phyloP scores from a whole-genome alignment of 2,797 vertebrate species.

The Acomys russatus region DNA sequence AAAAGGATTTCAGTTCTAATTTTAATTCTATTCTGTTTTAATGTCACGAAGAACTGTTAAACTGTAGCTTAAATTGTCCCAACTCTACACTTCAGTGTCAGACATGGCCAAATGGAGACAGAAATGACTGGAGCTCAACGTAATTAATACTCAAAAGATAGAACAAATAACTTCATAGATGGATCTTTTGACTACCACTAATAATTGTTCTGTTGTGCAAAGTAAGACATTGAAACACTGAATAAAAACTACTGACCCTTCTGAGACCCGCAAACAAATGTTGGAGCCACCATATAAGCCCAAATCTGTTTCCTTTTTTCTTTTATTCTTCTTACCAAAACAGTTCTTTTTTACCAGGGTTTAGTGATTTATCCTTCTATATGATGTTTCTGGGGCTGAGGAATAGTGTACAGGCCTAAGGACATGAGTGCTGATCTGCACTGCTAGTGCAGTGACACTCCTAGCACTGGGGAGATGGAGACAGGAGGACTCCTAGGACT shows the following conservation, averaged over 20 bases:
- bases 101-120: neutral
- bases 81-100: neutral
- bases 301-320: neutral
- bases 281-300: neutral
- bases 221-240: constrained; percentile 23
- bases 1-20: constrained; percentile 14
- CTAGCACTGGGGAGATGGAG: neutral
- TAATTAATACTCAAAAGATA: neutral
- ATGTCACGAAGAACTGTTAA: neutral
- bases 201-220: neutral
- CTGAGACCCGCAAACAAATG: neutral
- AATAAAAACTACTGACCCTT: neutral
- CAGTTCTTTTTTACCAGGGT: neutral
- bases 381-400: neutral
- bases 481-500: neutral
- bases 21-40: constrained; percentile 32
- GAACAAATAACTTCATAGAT: neutral
- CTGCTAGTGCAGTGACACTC: no score
- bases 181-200: constrained; percentile 2
- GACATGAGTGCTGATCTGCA: neutral
- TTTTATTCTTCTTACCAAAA: neutral
- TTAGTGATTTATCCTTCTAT: constrained; percentile 41
- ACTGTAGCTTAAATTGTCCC: neutral
- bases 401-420: fast-evolving
- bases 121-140: constrained; percentile 42